Conservation (phyloP, 2,113 vertebrate species). For the Eulemur rufifrons region DNA sequence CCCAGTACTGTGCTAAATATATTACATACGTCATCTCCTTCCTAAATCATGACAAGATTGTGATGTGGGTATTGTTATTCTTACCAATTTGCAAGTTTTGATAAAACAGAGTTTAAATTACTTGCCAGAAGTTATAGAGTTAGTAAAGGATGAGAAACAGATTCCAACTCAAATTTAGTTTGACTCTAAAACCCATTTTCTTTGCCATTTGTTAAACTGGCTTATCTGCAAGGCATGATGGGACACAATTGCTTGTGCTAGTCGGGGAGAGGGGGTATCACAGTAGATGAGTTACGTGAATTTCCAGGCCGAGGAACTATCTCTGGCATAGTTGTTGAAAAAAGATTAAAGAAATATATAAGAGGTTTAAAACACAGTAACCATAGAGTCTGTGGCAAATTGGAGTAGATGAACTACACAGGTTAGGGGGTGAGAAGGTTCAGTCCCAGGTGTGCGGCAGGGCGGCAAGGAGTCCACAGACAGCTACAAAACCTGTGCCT, state of each 20-base stretch:
- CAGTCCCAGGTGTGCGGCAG: background rate
- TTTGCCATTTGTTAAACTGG: background rate
- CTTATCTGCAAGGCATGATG: background rate
- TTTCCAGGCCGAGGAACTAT: background rate
- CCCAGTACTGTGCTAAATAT: background rate
- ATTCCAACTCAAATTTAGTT: background rate
- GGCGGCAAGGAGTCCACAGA: background rate
- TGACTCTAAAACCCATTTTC: background rate
- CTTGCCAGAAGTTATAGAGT: background rate
- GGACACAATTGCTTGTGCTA: background rate
- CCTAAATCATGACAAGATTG: background rate
- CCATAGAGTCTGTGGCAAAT: background rate
- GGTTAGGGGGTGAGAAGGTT: background rate
- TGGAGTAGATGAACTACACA: background rate
- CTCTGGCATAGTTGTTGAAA: background rate
- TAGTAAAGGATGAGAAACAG: background rate
- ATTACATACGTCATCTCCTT: background rate
- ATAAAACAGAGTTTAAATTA: background rate
- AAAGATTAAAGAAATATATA: background rate
- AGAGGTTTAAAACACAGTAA: background rate
- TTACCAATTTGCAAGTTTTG: background rate
- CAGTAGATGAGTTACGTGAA: background rate
- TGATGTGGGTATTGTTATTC: background rate
- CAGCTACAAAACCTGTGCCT: background rate
- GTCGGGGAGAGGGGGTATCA: accelerated